phyloP scores from a whole-genome alignment of 2,797 vertebrate species.

The Scyliorhinus canicula region DNA sequence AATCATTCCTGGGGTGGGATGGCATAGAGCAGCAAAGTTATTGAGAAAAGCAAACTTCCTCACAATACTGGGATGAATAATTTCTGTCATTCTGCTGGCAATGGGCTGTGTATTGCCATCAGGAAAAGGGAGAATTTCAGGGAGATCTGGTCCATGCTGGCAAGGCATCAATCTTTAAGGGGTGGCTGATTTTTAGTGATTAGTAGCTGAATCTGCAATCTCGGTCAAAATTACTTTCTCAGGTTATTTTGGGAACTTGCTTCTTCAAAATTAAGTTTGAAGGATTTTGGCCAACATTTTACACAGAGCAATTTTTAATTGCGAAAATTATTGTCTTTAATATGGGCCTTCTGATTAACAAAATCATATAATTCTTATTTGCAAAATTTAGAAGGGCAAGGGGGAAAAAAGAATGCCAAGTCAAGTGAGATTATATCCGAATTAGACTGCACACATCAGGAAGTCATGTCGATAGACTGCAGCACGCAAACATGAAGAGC shows the following conservation, averaged over 20 bases:
- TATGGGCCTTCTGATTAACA: background rate
- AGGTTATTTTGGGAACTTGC: background rate
- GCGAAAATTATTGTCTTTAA: background rate
- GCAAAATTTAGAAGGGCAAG: background rate
- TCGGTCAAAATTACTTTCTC: background rate
- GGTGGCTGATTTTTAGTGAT: background rate
- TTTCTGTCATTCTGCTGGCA: background rate
- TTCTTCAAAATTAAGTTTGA: background rate
- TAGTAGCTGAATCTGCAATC: background rate
- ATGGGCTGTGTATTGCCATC: background rate
- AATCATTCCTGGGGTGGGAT: background rate
- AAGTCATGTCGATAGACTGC: background rate
- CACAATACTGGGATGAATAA: background rate
- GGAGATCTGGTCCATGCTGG: background rate
- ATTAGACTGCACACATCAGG: background rate
- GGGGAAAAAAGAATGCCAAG: no score
- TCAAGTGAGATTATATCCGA: background rate
- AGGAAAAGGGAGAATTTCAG: background rate
- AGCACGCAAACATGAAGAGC: background rate
- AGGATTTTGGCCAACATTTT: background rate
- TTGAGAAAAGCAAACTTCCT: background rate
- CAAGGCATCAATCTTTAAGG: background rate
- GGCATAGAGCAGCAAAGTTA: background rate
- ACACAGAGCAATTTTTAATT: background rate
- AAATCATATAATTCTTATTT: background rate